phyloP scores from a whole-genome alignment of 2,888 invertebrate genomes.

The Dynastes maya region DNA sequence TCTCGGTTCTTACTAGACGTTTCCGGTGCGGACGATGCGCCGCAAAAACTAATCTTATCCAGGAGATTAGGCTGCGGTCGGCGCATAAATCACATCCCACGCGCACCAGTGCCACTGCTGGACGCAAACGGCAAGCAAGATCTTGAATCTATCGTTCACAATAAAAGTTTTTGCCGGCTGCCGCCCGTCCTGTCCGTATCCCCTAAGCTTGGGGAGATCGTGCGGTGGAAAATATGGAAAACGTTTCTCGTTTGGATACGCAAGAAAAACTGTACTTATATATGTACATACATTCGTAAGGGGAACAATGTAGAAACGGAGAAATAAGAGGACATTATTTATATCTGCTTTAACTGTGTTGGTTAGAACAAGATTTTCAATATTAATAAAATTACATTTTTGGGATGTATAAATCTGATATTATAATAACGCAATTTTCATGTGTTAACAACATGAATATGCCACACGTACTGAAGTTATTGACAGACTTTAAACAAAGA shows the following conservation, averaged over 20 bases:
- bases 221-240: constrained; percentile 39
- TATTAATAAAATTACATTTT: too few species aligned
- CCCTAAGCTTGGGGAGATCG: not conserved
- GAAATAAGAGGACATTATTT: too few species aligned
- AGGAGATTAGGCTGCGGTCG: constrained; percentile 57
- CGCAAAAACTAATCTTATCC: constrained; percentile 59
- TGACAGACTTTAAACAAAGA: too few species aligned
- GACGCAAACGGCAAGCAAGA: constrained; percentile 29
- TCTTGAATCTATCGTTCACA: constrained; percentile 51
- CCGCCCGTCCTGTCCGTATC: constrained; percentile 1
- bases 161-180: constrained; percentile 48
- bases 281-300: too few species aligned
- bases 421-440: too few species aligned
- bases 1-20: constrained; percentile 54
- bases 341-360: too few species aligned
- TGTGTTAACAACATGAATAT: too few species aligned
- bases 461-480: too few species aligned
- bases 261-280: not conserved
- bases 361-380: too few species aligned
- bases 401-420: too few species aligned
- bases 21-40: constrained; percentile 49
- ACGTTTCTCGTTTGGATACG: not conserved
- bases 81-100: constrained; percentile 56
- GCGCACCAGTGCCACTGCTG: constrained; percentile 3
- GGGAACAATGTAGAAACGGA: too few species aligned